These are phyloP conservation scores for Toxonevra muliebris DNA, from an alignment of 2,888 invertebrate species.

Conservation along the genomic window DNA sequence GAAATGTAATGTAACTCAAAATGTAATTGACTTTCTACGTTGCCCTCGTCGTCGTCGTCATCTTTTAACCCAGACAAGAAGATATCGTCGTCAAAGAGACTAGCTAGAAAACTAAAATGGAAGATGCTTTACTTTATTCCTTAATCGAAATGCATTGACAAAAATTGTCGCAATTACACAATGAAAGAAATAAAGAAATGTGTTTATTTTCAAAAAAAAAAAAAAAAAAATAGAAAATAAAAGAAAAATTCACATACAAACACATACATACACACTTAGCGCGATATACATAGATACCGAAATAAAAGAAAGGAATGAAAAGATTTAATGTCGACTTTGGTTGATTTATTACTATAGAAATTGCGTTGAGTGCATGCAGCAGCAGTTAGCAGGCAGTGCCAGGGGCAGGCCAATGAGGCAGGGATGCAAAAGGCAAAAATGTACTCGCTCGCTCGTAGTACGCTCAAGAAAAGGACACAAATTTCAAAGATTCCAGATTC, in stretches of 20 bases:
- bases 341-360: conserved; percentile 63
- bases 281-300: conserved; percentile 37
- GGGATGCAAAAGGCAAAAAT: conserved; percentile 2
- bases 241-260: conserved; percentile 41
- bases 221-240: conserved; percentile 36
- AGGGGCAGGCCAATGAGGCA: conserved; percentile 1
- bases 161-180: conserved; percentile 36
- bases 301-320: conserved; percentile 51
- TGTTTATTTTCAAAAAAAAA: conserved; percentile 47
- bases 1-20: no score
- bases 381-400: conserved; percentile 23
- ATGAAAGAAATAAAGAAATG: conserved; percentile 40
- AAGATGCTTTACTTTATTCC: conserved; percentile 5
- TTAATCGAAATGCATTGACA: conserved; percentile 30
- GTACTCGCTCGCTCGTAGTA: background rate
- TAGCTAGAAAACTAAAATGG: background rate
- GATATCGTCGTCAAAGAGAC: background rate
- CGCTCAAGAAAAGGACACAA: conserved; percentile 1
- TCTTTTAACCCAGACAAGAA: background rate
- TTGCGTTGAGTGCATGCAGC: conserved; percentile 53
- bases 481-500: background rate
- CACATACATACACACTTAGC: conserved; percentile 20
- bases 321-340: conserved; percentile 64
- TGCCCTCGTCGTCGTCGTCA: background rate
- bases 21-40: background rate